phyloP scores from a whole-genome alignment of 1,140 invertebrate species.

The Pseudomyrmex dendroicus region DNA sequence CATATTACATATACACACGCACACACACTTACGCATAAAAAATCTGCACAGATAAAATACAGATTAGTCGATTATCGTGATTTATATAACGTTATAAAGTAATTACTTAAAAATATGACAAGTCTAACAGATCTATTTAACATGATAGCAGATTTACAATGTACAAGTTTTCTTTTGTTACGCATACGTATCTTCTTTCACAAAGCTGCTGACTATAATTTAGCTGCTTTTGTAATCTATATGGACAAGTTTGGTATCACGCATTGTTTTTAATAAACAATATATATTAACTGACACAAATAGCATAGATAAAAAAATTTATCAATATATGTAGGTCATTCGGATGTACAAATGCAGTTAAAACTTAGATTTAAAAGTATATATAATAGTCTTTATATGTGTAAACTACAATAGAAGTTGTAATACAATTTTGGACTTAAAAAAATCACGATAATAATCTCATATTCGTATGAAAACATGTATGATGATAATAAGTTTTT shows the following conservation, averaged over 20 bases:
- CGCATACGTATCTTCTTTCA: neutral
- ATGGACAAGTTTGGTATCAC: neutral
- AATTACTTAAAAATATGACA: slow-evolving; percentile 38
- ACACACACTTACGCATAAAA: slow-evolving; percentile 12
- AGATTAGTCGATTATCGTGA: neutral
- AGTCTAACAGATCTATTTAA: slow-evolving; percentile 37
- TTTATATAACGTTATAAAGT: slow-evolving; percentile 25
- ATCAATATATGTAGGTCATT: neutral
- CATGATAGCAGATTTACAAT: neutral
- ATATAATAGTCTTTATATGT: slow-evolving; percentile 10
- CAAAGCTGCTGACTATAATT: slow-evolving; percentile 7
- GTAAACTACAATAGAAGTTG: slow-evolving; percentile 4
- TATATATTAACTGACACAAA: slow-evolving; percentile 22
- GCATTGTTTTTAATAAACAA: slow-evolving; percentile 17
- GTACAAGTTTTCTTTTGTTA: neutral
- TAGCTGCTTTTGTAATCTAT: neutral
- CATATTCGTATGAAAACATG: slow-evolving; percentile 24
- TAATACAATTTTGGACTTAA: slow-evolving; percentile 15
- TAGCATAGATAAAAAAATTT: neutral
- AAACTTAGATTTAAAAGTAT: neutral
- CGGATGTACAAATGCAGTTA: neutral
- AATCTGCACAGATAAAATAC: slow-evolving; percentile 10
- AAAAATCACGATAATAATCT: slow-evolving; percentile 48
- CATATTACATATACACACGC: slow-evolving; percentile 7
- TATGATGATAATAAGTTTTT: slow-evolving; percentile 14